phyloP scores from a whole-genome alignment of 2,797 vertebrate species.

The Pempheris klunzingeri region DNA sequence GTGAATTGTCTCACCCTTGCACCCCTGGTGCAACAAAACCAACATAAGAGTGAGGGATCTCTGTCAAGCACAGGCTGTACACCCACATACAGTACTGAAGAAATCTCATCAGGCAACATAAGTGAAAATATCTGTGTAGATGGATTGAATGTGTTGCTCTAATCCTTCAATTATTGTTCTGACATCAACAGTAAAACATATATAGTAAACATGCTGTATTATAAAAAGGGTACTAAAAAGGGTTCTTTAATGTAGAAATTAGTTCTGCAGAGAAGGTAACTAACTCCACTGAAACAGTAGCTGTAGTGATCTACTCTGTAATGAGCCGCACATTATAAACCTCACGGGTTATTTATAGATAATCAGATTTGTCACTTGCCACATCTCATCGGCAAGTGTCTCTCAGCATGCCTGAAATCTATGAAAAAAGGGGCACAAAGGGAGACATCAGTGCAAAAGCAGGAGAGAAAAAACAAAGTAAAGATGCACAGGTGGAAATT shows the following conservation, averaged over 20 bases:
- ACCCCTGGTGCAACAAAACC: not conserved
- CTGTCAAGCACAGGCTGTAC: not conserved
- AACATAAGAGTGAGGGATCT: not conserved
- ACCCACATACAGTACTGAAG: not conserved
- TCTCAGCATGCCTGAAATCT: not conserved
- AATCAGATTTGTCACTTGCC: constrained; percentile 23
- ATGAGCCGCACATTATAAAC: not conserved
- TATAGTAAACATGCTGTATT: too few species aligned
- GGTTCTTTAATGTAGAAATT: not conserved
- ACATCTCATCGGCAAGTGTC: not conserved
- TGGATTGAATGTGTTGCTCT: not conserved
- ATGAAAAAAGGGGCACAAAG: not conserved
- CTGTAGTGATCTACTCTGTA: not conserved
- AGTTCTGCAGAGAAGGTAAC: not conserved
- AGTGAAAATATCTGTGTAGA: not conserved
- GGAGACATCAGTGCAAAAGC: not conserved
- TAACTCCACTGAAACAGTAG: not conserved
- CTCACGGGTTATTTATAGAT: constrained; percentile 16
- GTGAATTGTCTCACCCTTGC: not conserved
- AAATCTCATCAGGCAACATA: too few species aligned
- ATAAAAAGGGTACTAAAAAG: too few species aligned
- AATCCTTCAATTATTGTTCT: not conserved
- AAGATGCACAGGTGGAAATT: constrained; percentile 9
- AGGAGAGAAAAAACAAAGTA: not conserved
- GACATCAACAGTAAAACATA: not conserved